Conservation (phyloP, 2,797 vertebrate genomes). For the Moxostoma hubbsi region DNA sequence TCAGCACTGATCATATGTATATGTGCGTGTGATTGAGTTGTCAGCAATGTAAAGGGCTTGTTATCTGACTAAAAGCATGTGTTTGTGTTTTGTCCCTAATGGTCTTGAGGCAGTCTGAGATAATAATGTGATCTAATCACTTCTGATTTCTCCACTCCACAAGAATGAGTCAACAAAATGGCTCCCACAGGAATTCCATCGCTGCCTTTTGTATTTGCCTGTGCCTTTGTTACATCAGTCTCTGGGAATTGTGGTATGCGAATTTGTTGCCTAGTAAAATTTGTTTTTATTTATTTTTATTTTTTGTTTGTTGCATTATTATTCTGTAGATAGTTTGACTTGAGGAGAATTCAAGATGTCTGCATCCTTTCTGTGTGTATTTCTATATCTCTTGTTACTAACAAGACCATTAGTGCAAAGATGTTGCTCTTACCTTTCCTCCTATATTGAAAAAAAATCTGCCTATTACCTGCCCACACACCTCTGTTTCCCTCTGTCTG, state of each 20-base stretch:
- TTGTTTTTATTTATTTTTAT: background rate
- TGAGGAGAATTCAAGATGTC: background rate
- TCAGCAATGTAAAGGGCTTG: slow-evolving; percentile 23
- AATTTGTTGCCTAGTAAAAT: background rate
- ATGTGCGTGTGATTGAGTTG: slow-evolving; percentile 33
- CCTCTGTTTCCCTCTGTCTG: background rate
- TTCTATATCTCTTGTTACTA: slow-evolving; percentile 19
- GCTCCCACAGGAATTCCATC: slow-evolving; percentile 23
- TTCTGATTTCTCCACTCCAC: slow-evolving; percentile 72
- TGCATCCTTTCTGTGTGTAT: background rate
- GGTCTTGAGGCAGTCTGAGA: slow-evolving; percentile 65
- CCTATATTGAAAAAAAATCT: background rate
- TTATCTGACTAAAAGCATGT: slow-evolving; percentile 48
- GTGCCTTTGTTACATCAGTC: slow-evolving; percentile 22
- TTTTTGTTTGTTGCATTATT: background rate
- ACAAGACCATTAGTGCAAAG: slow-evolving; percentile 45
- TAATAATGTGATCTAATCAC: slow-evolving; percentile 74
- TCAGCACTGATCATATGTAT: background rate
- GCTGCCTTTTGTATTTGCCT: slow-evolving; percentile 24
- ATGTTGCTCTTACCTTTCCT: slow-evolving; percentile 20
- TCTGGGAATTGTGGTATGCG: background rate
- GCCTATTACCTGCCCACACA: slow-evolving; percentile 37
- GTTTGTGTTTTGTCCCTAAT: slow-evolving; percentile 53
- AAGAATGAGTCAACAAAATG: slow-evolving; percentile 53
- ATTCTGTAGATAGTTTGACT: background rate